Percentiles rank a stretch among this genome's conserved stretches.
Conservation (phyloP, 1,140 invertebrate genomes). For the Drosophila watanabei region DNA sequence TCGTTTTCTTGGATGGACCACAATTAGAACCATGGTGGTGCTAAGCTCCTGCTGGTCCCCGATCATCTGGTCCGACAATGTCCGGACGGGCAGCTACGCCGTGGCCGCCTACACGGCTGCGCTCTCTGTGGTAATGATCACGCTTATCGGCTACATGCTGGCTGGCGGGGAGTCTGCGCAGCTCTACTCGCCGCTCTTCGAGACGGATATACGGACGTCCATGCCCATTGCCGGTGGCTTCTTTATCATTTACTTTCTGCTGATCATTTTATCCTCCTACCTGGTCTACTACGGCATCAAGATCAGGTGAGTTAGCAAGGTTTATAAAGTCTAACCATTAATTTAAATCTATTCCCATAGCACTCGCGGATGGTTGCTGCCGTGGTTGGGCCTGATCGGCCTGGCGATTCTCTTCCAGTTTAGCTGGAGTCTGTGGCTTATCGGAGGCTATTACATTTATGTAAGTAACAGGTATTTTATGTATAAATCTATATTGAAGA, state of each 20-base stretch:
- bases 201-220: conserved; percentile 92
- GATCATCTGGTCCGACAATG: conserved; percentile 92
- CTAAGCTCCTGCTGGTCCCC: conserved; percentile 94
- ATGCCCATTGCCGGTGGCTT: conserved; percentile 91
- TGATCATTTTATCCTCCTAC: conserved; percentile 89
- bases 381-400: conserved; percentile 91
- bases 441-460: conserved; percentile 95
- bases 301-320: conserved; percentile 80
- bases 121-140: conserved; percentile 91
- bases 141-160: conserved; percentile 91
- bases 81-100: conserved; percentile 91
- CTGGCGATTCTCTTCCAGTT: conserved; percentile 91
- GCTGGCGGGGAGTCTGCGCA: conserved; percentile 94
- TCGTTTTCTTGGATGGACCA: neutral
- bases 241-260: conserved; percentile 90
- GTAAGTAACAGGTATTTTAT: conserved; percentile 87
- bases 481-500: neutral
- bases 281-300: conserved; percentile 87
- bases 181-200: conserved; percentile 94
- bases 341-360: conserved; percentile 23
- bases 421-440: conserved; percentile 92
- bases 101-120: conserved; percentile 92
- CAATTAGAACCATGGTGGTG: conserved; percentile 88
- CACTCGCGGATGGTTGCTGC: conserved; percentile 91
- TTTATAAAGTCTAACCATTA: neutral